A percentile compares a stretch with the other conserved stretches of the same genome.
Evolutionary conservation across 2,797 vertebrate species (phyloP).

Genomic region (Pogonophryne albipinna): DNA sequence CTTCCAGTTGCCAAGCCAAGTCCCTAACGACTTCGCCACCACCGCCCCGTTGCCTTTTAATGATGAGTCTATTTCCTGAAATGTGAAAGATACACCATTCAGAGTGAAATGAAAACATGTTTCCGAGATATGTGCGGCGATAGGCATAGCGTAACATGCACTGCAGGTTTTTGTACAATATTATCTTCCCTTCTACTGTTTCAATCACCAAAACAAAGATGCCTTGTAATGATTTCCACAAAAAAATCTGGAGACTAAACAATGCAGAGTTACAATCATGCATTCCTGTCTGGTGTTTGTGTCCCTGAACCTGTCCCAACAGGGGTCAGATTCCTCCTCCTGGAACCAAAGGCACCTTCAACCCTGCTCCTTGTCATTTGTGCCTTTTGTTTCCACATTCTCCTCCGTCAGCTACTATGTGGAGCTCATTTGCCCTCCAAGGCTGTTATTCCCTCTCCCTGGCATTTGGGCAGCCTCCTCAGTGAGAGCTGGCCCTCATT

Average conservation of each 20-base stretch:
- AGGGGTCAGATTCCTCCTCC: slow-evolving; percentile 27
- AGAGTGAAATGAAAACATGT: too few relatives aligned
- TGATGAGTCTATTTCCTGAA: too few relatives aligned
- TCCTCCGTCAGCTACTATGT: slow-evolving; percentile 37
- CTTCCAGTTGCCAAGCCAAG: too few relatives aligned
- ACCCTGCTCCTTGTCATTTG: slow-evolving; percentile 43
- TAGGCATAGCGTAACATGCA: background rate
- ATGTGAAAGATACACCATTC: too few relatives aligned
- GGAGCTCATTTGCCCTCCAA: slow-evolving; percentile 59
- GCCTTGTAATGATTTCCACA: background rate
- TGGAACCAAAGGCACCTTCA: slow-evolving; percentile 49
- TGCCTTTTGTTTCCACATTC: slow-evolving; percentile 53
- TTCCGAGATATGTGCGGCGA: too few relatives aligned
- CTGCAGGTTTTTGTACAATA: too few relatives aligned
- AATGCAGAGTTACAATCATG: background rate
- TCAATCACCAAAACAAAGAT: background rate
- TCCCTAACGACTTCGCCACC: too few relatives aligned
- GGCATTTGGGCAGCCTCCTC: slow-evolving; percentile 33
- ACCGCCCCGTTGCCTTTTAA: too few relatives aligned
- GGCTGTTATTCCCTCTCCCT: slow-evolving; percentile 48
- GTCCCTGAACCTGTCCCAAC: slow-evolving; percentile 9
- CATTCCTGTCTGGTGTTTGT: slow-evolving; percentile 18
- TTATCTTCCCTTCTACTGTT: background rate
- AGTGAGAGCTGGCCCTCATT: slow-evolving; percentile 73
- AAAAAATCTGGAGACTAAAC: background rate